Conservation (phyloP, 2,888 invertebrate species). For the Lysandra coridon region DNA sequence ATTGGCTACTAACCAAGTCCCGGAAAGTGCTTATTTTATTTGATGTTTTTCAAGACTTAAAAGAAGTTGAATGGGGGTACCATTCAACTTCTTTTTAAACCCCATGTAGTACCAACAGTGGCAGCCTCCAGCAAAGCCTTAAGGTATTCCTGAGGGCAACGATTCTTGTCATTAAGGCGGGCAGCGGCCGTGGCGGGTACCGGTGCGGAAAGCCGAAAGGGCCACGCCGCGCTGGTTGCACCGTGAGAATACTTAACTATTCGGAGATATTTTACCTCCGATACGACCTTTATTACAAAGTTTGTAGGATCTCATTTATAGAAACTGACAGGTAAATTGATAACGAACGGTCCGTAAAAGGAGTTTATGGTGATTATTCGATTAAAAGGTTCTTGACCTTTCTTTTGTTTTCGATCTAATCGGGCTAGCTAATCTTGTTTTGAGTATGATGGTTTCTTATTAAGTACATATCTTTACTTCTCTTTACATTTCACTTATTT, state of each 20-base stretch:
- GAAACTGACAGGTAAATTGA: not conserved
- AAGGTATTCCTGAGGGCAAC: conserved; percentile 48
- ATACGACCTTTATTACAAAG: not conserved
- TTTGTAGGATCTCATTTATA: not conserved
- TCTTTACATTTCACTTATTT: too few relatives aligned
- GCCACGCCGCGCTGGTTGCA: conserved; percentile 36
- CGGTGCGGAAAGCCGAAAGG: conserved; percentile 58
- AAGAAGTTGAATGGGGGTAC: too few relatives aligned
- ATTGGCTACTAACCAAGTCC: too few relatives aligned
- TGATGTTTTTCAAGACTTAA: too few relatives aligned
- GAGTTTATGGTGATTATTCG: not conserved
- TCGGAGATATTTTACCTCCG: not conserved
- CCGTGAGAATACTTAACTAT: conserved; percentile 42
- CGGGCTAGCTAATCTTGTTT: too few relatives aligned
- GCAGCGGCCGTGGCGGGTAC: conserved; percentile 63
- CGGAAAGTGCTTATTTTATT: too few relatives aligned
- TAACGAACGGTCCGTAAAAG: not conserved
- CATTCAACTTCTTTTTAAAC: too few relatives aligned
- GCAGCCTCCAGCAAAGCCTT: conserved; percentile 29
- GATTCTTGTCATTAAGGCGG: conserved; percentile 60
- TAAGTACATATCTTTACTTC: too few relatives aligned
- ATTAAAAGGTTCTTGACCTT: conserved; percentile 10
- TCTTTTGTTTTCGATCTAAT: conserved; percentile 1
- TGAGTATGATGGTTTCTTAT: too few relatives aligned
- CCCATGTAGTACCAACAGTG: not conserved